Evolutionary conservation across 64 coral and sea anemone species (phyloP).

Genomic region (Acropora tenuis): DNA sequence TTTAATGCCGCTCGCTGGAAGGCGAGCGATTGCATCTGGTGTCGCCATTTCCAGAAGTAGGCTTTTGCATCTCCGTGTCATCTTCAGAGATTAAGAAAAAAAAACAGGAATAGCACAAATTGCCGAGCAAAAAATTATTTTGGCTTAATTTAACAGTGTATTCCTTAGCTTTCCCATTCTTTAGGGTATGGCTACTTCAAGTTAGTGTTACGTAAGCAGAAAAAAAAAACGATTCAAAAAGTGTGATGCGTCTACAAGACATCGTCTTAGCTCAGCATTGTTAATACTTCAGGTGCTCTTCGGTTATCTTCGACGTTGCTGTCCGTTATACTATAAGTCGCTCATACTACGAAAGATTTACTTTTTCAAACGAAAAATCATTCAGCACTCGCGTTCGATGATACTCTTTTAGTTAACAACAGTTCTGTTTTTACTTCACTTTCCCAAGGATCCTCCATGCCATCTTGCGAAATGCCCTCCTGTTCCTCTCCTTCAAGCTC

Average conservation of each 20-base stretch:
- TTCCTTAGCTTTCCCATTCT: background rate
- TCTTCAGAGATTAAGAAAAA: background rate
- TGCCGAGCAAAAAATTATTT: background rate
- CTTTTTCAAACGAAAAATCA: too few relatives aligned
- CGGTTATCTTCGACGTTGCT: too few relatives aligned
- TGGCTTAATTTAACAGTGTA: background rate
- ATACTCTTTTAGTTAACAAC: background rate
- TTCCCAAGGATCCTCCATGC: slow-evolving; percentile 30
- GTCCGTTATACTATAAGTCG: too few relatives aligned
- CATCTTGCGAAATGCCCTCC: background rate
- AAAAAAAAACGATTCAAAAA: background rate
- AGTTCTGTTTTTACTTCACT: background rate
- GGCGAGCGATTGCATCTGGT: slow-evolving; percentile 80
- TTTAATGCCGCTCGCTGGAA: slow-evolving; percentile 33
- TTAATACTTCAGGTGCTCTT: too few relatives aligned
- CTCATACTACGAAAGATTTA: too few relatives aligned
- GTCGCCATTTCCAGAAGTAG: slow-evolving; percentile 72
- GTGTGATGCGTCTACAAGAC: background rate
- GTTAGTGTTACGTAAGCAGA: background rate
- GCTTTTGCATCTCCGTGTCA: slow-evolving; percentile 35
- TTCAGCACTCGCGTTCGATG: too few relatives aligned
- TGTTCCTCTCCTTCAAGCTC: slow-evolving; percentile 5
- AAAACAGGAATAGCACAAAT: background rate
- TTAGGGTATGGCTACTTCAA: background rate
- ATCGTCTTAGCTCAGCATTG: background rate